These are phyloP conservation scores for Dermochelys coriacea DNA, from an alignment of 2,797 vertebrate species.

Conservation along the genomic window DNA sequence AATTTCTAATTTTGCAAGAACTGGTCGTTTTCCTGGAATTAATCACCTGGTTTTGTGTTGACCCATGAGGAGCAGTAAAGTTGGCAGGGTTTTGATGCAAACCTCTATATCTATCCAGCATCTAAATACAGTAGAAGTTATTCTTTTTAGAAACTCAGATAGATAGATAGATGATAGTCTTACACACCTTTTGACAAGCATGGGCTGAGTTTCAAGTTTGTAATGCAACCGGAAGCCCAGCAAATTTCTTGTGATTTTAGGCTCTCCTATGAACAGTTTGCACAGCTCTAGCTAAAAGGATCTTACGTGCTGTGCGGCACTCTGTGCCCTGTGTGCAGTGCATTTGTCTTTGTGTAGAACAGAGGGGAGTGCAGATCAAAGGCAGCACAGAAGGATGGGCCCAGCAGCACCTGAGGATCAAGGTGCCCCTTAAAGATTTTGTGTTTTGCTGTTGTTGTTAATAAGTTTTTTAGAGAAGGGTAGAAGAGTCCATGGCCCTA, in stretches of 20 bases:
- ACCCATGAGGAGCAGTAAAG: constrained; percentile 37
- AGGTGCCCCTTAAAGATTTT: constrained; percentile 67
- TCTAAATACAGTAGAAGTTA: constrained; percentile 64
- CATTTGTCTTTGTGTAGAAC: constrained; percentile 49
- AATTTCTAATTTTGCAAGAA: neutral
- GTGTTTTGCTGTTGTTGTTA: constrained; percentile 38
- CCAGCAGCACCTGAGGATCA: constrained; percentile 59
- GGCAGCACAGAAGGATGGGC: constrained; percentile 53
- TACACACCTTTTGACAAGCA: constrained; percentile 61
- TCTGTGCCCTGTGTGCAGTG: constrained; percentile 53
- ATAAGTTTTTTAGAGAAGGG: constrained; percentile 21
- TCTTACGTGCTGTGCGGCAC: constrained; percentile 74
- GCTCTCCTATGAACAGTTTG: constrained; percentile 73
- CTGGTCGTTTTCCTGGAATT: neutral
- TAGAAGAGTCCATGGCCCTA: neutral
- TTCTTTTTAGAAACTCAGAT: constrained; percentile 52
- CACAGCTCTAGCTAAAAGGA: constrained; percentile 70
- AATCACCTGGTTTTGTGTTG: constrained; percentile 37
- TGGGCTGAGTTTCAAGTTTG: constrained; percentile 67
- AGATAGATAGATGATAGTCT: constrained; percentile 22
- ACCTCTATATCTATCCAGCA: constrained; percentile 17
- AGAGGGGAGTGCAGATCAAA: constrained; percentile 51
- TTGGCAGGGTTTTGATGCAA: constrained; percentile 57
- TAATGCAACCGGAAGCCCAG: constrained; percentile 58
- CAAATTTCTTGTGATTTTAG: constrained; percentile 72